phyloP scores from a whole-genome alignment of 2,797 vertebrate genomes.

The Sphenodon punctatus region DNA sequence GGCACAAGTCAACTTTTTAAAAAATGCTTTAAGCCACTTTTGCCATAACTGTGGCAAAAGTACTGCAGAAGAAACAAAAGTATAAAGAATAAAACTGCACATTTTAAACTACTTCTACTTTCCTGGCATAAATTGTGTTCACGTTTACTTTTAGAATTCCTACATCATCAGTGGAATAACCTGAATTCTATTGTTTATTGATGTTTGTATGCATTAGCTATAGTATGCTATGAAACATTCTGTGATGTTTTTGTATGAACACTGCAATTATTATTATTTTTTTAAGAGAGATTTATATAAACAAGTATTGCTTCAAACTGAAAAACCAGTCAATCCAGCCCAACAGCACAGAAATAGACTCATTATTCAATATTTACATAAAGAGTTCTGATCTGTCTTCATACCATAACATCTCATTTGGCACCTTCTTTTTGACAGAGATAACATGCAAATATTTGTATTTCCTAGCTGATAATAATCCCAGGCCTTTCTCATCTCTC shows the following conservation, averaged over 20 bases:
- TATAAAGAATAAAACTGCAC: too few species aligned
- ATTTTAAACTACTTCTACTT: too few species aligned
- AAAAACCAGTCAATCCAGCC: not conserved
- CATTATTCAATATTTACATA: not conserved
- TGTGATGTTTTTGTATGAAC: constrained; percentile 2
- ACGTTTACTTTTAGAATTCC: not conserved
- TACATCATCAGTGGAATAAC: not conserved
- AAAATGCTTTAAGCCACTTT: too few species aligned
- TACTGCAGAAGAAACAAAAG: too few species aligned
- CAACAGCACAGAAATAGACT: not conserved
- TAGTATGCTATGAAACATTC: not conserved
- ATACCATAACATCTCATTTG: not conserved
- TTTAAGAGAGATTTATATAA: not conserved
- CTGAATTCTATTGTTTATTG: not conserved
- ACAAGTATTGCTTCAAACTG: not conserved
- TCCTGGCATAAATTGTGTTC: too few species aligned
- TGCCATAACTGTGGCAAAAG: too few species aligned
- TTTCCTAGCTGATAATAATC: not conserved
- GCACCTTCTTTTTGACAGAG: not conserved
- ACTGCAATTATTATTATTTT: not conserved
- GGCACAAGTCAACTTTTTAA: too few species aligned
- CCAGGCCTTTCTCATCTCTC: not conserved
- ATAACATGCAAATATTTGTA: not conserved
- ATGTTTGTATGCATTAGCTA: constrained; percentile 19
- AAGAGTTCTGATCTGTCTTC: not conserved